phyloP scores from a whole-genome alignment of 2,888 invertebrate species.

The Mayetiola destructor region DNA sequence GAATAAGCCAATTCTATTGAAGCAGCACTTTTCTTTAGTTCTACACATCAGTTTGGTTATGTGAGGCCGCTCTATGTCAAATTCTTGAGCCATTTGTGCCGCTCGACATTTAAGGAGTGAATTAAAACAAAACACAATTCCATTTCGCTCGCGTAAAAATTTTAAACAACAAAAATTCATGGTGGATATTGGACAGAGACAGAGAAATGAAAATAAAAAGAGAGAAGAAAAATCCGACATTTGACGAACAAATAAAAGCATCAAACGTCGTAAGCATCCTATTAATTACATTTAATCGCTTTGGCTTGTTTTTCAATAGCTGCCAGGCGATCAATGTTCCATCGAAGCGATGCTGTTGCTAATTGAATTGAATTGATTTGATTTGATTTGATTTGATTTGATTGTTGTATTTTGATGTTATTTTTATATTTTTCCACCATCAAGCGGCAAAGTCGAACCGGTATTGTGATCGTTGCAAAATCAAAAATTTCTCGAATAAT shows the following conservation, averaged over 20 bases:
- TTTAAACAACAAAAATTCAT: no score
- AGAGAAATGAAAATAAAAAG: background rate
- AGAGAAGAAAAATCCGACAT: background rate
- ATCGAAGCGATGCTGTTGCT: background rate
- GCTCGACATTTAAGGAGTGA: no score
- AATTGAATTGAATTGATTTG: background rate
- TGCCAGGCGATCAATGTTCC: background rate
- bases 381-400: background rate
- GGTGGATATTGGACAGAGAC: no score
- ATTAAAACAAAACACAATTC: no score
- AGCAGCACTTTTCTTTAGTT: no score
- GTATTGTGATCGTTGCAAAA: background rate
- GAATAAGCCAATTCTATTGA: no score
- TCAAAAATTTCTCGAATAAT: no score
- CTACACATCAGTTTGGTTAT: no score
- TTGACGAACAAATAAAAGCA: constrained; percentile 1
- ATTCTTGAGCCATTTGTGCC: no score
- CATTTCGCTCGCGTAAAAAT: background rate
- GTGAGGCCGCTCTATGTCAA: no score
- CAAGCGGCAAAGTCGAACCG: background rate
- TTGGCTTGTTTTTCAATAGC: background rate
- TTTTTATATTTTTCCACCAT: no score
- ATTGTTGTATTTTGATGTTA: background rate
- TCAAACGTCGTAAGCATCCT: constrained; percentile 1
- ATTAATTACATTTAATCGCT: constrained; percentile 9